Base-by-base conservation (phyloP, 2,797 vertebrate genomes). In the Syngnathus acus region DNA sequence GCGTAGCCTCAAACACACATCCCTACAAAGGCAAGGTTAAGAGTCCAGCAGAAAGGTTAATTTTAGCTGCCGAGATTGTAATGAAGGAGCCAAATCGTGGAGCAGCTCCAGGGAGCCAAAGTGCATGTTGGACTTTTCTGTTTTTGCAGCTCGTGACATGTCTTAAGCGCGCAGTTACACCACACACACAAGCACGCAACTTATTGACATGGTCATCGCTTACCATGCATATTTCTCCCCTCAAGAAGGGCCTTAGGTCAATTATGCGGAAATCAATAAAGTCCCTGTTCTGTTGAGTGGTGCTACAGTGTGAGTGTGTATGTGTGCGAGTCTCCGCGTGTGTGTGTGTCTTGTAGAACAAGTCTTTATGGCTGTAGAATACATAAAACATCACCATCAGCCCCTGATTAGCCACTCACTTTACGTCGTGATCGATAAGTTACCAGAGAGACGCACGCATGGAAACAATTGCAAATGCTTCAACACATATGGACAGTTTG, bases 221-320 rank as follows among this genome's bases (percentile, higher is more conserved):
- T 92, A 92, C 92, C 92, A 93, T 94, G 94, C 94, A 94, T 97
- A 94, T 95, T 95, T 95, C 92, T 94, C 91, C 82, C 78, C 92
- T 93, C 85, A 89, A 93, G 89, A 91, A 94, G 94, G 93, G 81
- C 86, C 83, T 83, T 90, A 91, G 91, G 91, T 93, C 94, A 94
- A 95, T 97, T 94, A 97, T 97, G 94, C 92, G 91, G 93, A 94
- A 97, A 97, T 98, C 95, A 95, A 98, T 98, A 96, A 88, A 92
- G 84, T 94, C 87, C 89, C 93, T 95, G 94, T 95, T 94, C 87
- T 87, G 86, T 85, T 89, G 86, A 89, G 86, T 87, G 87, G 84
- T 85, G 83, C 86, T 84, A 84, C 84, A 84, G 83, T 82, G 83
- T 60, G 68, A 68, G 76, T 76, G 72, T 80, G 79, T 76, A 62